Evolutionary conservation across 1,140 invertebrate species (phyloP).

Genomic region (Plodia interpunctella): DNA sequence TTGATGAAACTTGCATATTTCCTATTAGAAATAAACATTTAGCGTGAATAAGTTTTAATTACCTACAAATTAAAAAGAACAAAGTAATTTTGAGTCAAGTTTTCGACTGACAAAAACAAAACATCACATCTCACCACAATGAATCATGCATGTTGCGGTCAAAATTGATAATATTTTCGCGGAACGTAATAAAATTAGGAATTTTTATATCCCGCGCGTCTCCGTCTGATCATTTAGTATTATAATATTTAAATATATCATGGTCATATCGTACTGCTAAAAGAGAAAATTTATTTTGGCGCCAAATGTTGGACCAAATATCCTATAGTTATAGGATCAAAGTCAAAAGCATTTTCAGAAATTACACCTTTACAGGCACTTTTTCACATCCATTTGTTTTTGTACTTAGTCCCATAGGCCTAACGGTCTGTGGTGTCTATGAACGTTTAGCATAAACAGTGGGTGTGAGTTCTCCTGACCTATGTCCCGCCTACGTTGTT

Average conservation of each 20-base stretch:
- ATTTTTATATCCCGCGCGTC: not conserved
- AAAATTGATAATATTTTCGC: too few species aligned
- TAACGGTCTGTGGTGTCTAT: conserved; percentile 12
- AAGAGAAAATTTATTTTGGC: not conserved
- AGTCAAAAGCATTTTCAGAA: too few species aligned
- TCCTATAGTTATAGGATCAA: not conserved
- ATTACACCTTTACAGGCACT: too few species aligned
- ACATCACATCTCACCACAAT: too few species aligned
- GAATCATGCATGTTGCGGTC: too few species aligned
- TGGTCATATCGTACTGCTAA: not conserved
- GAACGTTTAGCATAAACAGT: conserved; percentile 21
- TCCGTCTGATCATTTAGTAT: not conserved
- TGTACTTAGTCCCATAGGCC: too few species aligned
- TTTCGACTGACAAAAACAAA: too few species aligned
- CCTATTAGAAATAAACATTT: too few species aligned
- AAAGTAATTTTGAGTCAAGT: too few species aligned
- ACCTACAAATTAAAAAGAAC: too few species aligned
- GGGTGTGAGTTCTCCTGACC: conserved; percentile 45
- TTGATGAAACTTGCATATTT: not conserved
- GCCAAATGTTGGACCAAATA: not conserved
- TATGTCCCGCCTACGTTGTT: conserved; percentile 30
- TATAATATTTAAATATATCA: not conserved
- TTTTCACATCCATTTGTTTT: too few species aligned
- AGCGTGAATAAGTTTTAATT: not conserved
- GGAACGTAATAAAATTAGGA: not conserved